These are phyloP conservation scores for Bathynomus jamesi DNA, from an alignment of 1,140 invertebrate genomes.

Conservation along the genomic window DNA sequence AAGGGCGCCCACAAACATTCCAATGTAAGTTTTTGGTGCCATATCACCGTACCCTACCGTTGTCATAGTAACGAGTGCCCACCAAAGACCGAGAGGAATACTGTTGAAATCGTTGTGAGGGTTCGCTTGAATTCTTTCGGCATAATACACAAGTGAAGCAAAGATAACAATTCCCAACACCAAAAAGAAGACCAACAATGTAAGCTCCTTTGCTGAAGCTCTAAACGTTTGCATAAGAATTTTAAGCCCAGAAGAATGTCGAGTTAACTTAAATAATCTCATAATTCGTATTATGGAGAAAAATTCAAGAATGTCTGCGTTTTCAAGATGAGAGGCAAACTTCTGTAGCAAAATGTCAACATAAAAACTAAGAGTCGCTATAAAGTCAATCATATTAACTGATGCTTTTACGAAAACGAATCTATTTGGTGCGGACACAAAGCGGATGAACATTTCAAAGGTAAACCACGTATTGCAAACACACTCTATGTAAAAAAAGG, in stretches of 20 bases:
- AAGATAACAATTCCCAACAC: slow-evolving; percentile 95
- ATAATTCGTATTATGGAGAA: slow-evolving; percentile 98
- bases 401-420: slow-evolving; percentile 85
- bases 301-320: slow-evolving; percentile 96
- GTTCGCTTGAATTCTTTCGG: slow-evolving; percentile 71
- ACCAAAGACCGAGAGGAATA: slow-evolving; percentile 95
- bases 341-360: slow-evolving; percentile 82
- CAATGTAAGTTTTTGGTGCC: slow-evolving; percentile 88
- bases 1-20: slow-evolving; percentile 92
- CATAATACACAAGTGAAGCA: slow-evolving; percentile 93
- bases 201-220: slow-evolving; percentile 94
- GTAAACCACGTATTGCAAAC: slow-evolving; percentile 99
- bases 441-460: slow-evolving; percentile 90
- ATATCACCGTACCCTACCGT: slow-evolving; percentile 98
- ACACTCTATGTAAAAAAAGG: slow-evolving; percentile 98
- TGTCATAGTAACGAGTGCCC: slow-evolving; percentile 97
- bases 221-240: slow-evolving; percentile 87
- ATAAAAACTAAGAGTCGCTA: slow-evolving; percentile 96
- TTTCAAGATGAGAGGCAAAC: slow-evolving; percentile 86
- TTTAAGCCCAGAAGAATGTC: slow-evolving; percentile 93
- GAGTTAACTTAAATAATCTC: slow-evolving; percentile 94
- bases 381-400: slow-evolving; percentile 97
- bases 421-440: slow-evolving; percentile 87
- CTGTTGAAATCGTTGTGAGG: slow-evolving; percentile 64
- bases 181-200: slow-evolving; percentile 90